Base-by-base conservation (phyloP, 1,140 invertebrate genomes). In the Sogatella furcifera region DNA sequence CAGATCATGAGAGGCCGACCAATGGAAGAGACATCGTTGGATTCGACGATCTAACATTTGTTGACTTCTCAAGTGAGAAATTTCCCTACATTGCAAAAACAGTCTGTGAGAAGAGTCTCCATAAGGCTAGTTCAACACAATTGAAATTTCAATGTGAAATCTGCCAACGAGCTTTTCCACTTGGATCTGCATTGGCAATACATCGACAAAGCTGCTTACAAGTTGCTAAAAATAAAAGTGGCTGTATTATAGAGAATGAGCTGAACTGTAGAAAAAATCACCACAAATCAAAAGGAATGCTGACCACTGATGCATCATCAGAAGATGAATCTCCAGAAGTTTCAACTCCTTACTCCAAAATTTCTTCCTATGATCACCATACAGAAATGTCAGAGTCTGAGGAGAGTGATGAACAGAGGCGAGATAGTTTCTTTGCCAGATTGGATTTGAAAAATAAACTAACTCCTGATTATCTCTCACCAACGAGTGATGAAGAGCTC, bases 401-500 rank as follows among this genome's bases (percentile, higher is more conserved):
- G 0, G 67, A 68, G 15, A 79, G 81, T 10, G 76, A 78, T 41
- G 74, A 81, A 13, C 78, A 82, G 1, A 74, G 77, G 14, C 79
- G 89, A 46, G 83, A 86, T 34, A 83, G 90, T 52, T 93, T 94
- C 69, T 86, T 94, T 63, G 84, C 85, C 1, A 81, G 86, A 28
- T 75, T 93, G 13, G 84, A 90, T 66, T 74, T 93, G 0, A 84
- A 85, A 67, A 84, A 87, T 68, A 83, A 61, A 72, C 73, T 43
- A 14, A 41, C 52, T 11, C 28, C 53, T n/a, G 31, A 28, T 31
- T 22, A 9, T 38, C 34, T 38, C 34, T 38, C 19, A 41, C 43
- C 17, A 57, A 60, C 41, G 5, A 34, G 28, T 24, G 44, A 22
- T 62, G 62, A 53, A 11, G 34, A 38, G 11, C 34, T 13, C 5